These are phyloP conservation scores for Ectobius pallidus DNA, from an alignment of 2,888 invertebrate genomes.

Conservation along the genomic window DNA sequence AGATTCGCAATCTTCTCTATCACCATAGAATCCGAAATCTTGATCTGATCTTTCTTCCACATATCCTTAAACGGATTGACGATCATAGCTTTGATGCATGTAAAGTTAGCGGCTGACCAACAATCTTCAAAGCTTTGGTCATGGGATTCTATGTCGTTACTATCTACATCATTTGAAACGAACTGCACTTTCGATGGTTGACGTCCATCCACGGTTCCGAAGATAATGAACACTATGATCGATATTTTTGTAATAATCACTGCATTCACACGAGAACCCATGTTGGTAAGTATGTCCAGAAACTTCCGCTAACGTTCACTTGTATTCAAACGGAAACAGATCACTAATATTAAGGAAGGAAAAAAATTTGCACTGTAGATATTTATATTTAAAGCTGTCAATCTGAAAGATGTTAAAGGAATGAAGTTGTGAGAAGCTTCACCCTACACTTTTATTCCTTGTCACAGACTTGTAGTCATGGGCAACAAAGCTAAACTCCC, in stretches of 20 bases:
- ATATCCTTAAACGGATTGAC: background rate
- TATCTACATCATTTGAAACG: background rate
- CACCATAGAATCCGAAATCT: constrained; percentile 29
- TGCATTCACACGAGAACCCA: background rate
- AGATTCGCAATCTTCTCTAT: constrained; percentile 27
- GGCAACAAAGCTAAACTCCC: constrained; percentile 18
- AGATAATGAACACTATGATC: background rate
- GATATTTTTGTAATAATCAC: background rate
- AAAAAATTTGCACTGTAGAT: too few species aligned
- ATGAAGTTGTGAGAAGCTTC: background rate
- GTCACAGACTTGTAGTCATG: constrained; percentile 9
- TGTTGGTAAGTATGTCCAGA: too few species aligned
- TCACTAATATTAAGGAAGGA: too few species aligned
- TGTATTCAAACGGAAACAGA: too few species aligned
- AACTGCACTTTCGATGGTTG: background rate
- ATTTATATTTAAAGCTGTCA: background rate
- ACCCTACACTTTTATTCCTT: constrained; percentile 7
- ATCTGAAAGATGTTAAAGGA: background rate
- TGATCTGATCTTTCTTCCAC: background rate
- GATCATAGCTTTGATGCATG: background rate
- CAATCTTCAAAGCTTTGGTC: constrained; percentile 1
- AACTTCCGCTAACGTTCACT: too few species aligned
- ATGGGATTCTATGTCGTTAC: too few species aligned
- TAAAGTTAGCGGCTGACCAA: constrained; percentile 3
- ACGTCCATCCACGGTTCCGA: background rate